These are phyloP conservation scores for Ptyas mucosa DNA, from an alignment of 2,113 vertebrate species.

Conservation along the genomic window DNA sequence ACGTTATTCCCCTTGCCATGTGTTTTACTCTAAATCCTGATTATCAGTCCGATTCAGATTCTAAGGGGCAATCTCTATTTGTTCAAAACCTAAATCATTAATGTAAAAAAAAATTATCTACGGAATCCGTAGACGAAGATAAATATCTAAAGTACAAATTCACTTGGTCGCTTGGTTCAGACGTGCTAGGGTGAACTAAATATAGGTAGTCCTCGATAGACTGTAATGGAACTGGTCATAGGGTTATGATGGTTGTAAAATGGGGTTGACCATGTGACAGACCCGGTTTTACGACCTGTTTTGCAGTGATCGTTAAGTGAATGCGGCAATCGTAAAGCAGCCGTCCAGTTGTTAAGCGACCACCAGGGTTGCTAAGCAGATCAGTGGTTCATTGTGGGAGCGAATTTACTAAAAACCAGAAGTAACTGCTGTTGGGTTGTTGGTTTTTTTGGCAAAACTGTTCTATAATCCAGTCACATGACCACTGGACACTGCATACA, in stretches of 20 bases:
- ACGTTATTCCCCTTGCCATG: background rate
- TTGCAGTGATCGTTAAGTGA: background rate
- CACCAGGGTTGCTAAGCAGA: background rate
- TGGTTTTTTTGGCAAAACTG: too few relatives aligned
- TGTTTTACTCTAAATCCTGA: background rate
- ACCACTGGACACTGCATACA: too few relatives aligned
- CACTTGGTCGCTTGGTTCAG: background rate
- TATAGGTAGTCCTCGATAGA: background rate
- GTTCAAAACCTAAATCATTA: background rate
- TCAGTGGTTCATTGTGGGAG: background rate
- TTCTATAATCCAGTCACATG: too few relatives aligned
- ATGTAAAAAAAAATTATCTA: background rate
- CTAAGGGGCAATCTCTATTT: background rate
- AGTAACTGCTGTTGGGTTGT: too few relatives aligned
- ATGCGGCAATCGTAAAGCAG: background rate
- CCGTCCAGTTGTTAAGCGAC: background rate
- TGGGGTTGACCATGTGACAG: background rate
- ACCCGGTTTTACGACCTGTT: background rate
- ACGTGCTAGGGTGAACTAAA: background rate
- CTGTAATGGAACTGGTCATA: background rate
- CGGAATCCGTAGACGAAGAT: background rate
- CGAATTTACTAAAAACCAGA: too few relatives aligned
- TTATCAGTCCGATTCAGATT: background rate
- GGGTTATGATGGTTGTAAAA: background rate
- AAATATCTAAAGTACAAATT: background rate